These are phyloP conservation scores for Stenurella melanura DNA, from an alignment of 2,888 invertebrate species.

Conservation along the genomic window DNA sequence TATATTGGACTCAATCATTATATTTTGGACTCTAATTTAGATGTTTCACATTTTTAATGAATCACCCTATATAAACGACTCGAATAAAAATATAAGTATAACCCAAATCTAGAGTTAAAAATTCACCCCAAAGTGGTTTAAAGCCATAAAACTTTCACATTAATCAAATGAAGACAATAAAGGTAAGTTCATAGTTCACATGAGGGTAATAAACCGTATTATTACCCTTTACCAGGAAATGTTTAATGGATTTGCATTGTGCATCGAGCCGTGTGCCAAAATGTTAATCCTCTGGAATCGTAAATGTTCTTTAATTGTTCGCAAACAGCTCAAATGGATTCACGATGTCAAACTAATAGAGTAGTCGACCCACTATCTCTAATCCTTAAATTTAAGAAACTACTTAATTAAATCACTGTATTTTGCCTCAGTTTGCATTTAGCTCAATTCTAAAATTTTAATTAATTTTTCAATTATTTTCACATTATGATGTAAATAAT, in stretches of 20 bases:
- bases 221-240: slow-evolving; percentile 28
- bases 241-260: slow-evolving; percentile 33
- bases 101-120: slow-evolving; percentile 14
- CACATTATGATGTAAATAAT: neutral
- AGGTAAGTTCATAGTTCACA: slow-evolving; percentile 12
- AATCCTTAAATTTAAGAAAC: slow-evolving; percentile 34
- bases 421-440: neutral
- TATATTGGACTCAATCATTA: no score
- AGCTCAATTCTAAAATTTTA: neutral
- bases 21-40: no score
- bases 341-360: slow-evolving; percentile 27
- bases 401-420: slow-evolving; percentile 12
- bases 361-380: slow-evolving; percentile 1
- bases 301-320: slow-evolving; percentile 33
- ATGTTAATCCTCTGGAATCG: slow-evolving; percentile 25
- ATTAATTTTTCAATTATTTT: slow-evolving; percentile 1
- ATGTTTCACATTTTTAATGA: no score
- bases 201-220: slow-evolving; percentile 25
- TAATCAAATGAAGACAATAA: slow-evolving; percentile 29
- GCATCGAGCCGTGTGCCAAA: slow-evolving; percentile 21
- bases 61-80: no score
- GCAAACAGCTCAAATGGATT: slow-evolving; percentile 24
- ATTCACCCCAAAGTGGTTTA: slow-evolving; percentile 6
- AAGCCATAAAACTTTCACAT: neutral
- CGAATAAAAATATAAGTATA: neutral